A percentile compares a stretch with the other conserved stretches of the same genome.
phyloP scores from a whole-genome alignment of 2,888 invertebrate genomes.

The Dasypogon diadema region DNA sequence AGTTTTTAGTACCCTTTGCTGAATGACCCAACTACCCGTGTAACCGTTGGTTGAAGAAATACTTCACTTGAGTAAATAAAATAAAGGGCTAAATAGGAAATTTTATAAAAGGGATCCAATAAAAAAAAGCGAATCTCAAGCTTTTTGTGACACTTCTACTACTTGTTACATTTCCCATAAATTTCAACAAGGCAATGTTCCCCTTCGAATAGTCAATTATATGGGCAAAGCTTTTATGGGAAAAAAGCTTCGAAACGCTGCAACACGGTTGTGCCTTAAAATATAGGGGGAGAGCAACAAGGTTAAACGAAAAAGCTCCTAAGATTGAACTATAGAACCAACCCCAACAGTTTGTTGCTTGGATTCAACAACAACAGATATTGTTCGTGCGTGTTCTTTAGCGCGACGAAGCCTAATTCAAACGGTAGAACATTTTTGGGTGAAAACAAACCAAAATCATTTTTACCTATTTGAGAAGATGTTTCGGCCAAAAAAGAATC shows the following conservation, averaged over 20 bases:
- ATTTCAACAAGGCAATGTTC: not conserved
- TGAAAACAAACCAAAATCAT: not conserved
- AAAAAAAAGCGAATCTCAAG: not conserved
- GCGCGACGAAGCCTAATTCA: not conserved
- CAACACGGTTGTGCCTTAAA: not conserved
- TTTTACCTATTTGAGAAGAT: slow-evolving; percentile 3
- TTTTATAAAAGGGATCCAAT: not conserved
- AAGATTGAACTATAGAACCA: slow-evolving; percentile 8
- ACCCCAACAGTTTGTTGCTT: slow-evolving; percentile 44
- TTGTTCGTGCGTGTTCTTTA: not conserved
- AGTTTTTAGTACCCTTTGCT: no score
- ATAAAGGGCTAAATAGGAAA: not conserved
- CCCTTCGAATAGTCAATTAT: not conserved
- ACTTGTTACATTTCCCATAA: slow-evolving; percentile 40
- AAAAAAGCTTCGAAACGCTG: slow-evolving; percentile 33
- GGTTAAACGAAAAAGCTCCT: slow-evolving; percentile 23
- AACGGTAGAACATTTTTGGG: slow-evolving; percentile 28
- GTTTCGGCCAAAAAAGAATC: no score
- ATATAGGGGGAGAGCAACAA: not conserved
- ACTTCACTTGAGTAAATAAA: not conserved
- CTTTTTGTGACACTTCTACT: not conserved
- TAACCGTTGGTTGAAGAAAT: not conserved
- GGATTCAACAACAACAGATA: slow-evolving; percentile 2
- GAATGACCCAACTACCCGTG: no score
- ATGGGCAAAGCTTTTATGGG: slow-evolving; percentile 16